Conservation (phyloP, 2,888 invertebrate genomes). For the Neoscelio sp. region DNA sequence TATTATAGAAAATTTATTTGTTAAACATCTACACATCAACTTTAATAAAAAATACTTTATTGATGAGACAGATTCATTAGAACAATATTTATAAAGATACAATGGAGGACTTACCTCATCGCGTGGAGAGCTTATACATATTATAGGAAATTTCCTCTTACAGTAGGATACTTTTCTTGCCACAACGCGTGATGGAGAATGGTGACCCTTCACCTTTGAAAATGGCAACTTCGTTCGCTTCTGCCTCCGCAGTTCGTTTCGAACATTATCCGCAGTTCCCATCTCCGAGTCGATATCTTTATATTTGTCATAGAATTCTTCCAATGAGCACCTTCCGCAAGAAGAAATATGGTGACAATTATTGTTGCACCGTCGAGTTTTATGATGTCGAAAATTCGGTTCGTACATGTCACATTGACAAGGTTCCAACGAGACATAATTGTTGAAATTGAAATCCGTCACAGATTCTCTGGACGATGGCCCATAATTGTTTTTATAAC, state of each 20-base stretch:
- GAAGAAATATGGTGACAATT: not conserved
- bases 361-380: not conserved
- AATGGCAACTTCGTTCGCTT: not conserved
- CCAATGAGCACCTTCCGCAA: not conserved
- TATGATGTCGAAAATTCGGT: not conserved
- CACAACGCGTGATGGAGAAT: not conserved
- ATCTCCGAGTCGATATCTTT: not conserved
- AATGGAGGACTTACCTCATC: constrained; percentile 9
- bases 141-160: constrained; percentile 12
- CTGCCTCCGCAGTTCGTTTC: constrained; percentile 6
- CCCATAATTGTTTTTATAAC: too few species aligned
- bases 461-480: too few species aligned
- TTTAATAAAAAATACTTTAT: too few species aligned
- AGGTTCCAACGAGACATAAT: too few species aligned
- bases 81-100: constrained; percentile 11
- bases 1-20: too few species aligned
- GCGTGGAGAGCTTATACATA: not conserved
- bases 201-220: constrained; percentile 22
- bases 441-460: too few species aligned
- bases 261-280: not conserved
- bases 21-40: too few species aligned
- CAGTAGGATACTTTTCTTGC: not conserved
- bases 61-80: too few species aligned
- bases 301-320: not conserved
- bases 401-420: constrained; percentile 1